phyloP scores from a whole-genome alignment of 2,888 invertebrate genomes.

The Parascotia fuliginaria region DNA sequence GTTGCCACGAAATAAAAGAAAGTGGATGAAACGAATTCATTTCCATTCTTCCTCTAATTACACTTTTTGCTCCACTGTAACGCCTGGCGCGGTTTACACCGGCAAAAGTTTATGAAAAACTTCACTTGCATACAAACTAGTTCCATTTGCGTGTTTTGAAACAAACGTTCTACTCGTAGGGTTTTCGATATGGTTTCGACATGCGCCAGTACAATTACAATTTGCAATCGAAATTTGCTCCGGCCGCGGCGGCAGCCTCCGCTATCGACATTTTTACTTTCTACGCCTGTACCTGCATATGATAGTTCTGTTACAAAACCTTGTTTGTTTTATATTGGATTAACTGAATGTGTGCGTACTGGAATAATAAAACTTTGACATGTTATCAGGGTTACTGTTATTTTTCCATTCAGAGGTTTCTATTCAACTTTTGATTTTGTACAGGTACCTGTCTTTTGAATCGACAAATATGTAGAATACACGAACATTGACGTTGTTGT shows the following conservation, averaged over 20 bases:
- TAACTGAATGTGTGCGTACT: neutral
- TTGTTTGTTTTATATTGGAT: conserved; percentile 9
- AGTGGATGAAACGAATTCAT: conserved; percentile 58
- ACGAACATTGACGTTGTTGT: too few relatives aligned
- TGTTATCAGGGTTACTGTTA: too few relatives aligned
- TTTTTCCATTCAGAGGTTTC: too few relatives aligned
- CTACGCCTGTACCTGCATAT: conserved; percentile 13
- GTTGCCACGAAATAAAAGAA: conserved; percentile 53
- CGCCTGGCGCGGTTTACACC: conserved; percentile 59
- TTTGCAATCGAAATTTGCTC: conserved; percentile 53
- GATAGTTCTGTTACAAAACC: conserved; percentile 7
- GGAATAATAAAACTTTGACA: too few relatives aligned
- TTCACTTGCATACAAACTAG: conserved; percentile 71
- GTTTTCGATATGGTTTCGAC: conserved; percentile 48
- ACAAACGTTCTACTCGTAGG: conserved; percentile 49
- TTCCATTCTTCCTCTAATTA: conserved; percentile 73
- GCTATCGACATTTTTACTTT: conserved; percentile 29
- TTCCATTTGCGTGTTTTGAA: conserved; percentile 64
- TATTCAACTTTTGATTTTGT: too few relatives aligned
- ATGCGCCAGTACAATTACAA: conserved; percentile 55
- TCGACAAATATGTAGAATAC: too few relatives aligned
- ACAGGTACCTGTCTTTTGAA: too few relatives aligned
- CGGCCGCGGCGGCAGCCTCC: conserved; percentile 11
- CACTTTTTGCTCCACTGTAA: conserved; percentile 62
- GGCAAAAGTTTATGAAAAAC: conserved; percentile 71